A percentile compares a stretch with the other conserved stretches of the same genome.
Conservation (phyloP, 2,797 vertebrate genomes). For the Tragelaphus eurycerus region DNA sequence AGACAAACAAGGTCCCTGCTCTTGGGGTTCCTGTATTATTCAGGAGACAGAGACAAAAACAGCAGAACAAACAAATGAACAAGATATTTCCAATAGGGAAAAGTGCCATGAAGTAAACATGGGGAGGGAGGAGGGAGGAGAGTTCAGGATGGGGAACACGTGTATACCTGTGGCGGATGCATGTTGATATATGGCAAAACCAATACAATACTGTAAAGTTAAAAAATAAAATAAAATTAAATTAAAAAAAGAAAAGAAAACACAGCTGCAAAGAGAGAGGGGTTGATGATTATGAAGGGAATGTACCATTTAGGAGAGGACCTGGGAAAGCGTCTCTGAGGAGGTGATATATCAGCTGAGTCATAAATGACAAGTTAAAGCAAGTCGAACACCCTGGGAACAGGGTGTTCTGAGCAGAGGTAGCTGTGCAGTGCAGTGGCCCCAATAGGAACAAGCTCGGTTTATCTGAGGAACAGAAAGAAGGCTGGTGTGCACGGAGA, state of each 20-base stretch:
- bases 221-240: too few relatives aligned
- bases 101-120: not conserved
- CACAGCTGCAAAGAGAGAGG: not conserved
- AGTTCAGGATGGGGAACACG: too few relatives aligned
- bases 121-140: too few relatives aligned
- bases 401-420: not conserved
- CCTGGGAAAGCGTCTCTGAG: not conserved
- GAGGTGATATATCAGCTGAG: not conserved
- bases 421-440: too few relatives aligned
- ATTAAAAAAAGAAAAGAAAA: not conserved
- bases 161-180: too few relatives aligned
- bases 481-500: not conserved
- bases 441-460: rapidly evolving
- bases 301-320: not conserved
- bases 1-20: not conserved
- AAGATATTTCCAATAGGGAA: not conserved
- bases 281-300: not conserved
- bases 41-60: not conserved
- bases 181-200: too few relatives aligned
- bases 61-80: not conserved
- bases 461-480: not conserved
- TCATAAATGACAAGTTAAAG: not conserved
- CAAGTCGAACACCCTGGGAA: not conserved
- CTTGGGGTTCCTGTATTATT: not conserved
- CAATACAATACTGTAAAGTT: too few relatives aligned